Evolutionary conservation across 2,113 vertebrate genomes (phyloP).

Genomic region (Physeter macrocephalus): DNA sequence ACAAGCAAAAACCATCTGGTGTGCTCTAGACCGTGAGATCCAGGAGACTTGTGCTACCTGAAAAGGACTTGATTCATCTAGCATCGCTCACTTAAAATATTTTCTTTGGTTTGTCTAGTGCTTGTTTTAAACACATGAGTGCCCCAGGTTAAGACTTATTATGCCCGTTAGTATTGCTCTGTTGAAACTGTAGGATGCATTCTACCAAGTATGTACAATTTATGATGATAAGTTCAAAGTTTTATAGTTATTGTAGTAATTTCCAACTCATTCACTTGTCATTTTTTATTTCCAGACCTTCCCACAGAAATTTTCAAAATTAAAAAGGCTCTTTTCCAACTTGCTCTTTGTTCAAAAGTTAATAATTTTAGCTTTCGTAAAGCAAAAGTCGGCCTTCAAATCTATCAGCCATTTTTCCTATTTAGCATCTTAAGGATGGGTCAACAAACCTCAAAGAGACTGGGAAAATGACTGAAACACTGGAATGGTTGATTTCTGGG

Average conservation of each 20-base stretch:
- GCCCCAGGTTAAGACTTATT: conserved; percentile 67
- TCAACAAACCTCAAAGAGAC: conserved; percentile 33
- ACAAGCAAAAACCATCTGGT: conserved; percentile 49
- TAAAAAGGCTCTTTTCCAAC: conserved; percentile 56
- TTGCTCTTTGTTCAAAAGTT: conserved; percentile 56
- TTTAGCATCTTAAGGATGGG: neutral
- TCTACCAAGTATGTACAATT: conserved; percentile 68
- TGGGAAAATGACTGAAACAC: neutral
- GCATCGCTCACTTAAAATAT: conserved; percentile 69
- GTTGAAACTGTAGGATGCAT: conserved; percentile 68
- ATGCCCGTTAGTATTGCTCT: conserved; percentile 65
- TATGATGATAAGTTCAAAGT: conserved; percentile 62
- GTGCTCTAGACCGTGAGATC: conserved; percentile 19
- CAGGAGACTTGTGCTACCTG: conserved; percentile 33
- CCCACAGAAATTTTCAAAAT: conserved; percentile 61
- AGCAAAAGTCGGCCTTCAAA: conserved; percentile 16
- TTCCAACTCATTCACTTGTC: conserved; percentile 72
- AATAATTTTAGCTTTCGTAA: conserved; percentile 45
- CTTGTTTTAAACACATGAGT: conserved; percentile 63
- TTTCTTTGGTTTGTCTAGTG: conserved; percentile 60
- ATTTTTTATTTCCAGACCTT: conserved; percentile 74
- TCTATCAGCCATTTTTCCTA: neutral
- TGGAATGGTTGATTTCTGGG: neutral
- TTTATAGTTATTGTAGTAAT: conserved; percentile 70
- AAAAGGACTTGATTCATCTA: conserved; percentile 66